These are phyloP conservation scores for Tenodera sinensis DNA, from an alignment of 2,888 invertebrate species.

Conservation along the genomic window DNA sequence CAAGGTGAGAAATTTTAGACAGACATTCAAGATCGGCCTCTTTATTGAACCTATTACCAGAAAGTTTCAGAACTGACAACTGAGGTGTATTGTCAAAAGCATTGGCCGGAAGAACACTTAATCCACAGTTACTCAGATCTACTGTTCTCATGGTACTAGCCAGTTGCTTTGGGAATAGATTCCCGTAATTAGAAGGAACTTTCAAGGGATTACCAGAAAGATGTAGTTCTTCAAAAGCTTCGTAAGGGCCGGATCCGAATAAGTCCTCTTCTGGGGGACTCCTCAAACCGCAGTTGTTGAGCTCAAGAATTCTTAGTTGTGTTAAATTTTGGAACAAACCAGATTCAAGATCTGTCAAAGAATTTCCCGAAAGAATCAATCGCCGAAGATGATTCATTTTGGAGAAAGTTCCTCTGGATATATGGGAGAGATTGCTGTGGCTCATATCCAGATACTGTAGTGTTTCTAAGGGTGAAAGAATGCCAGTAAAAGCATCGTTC, in stretches of 20 bases:
- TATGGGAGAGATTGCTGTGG: constrained; percentile 62
- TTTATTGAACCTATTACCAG: constrained; percentile 58
- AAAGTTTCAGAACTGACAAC: constrained; percentile 60
- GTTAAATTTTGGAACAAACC: constrained; percentile 66
- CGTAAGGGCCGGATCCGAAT: constrained; percentile 61
- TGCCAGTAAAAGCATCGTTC: constrained; percentile 61
- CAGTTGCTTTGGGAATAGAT: constrained; percentile 60
- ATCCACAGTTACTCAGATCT: constrained; percentile 63
- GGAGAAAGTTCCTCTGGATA: constrained; percentile 63
- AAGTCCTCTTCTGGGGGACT: constrained; percentile 61
- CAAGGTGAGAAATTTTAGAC: constrained; percentile 5
- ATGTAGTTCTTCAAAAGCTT: constrained; percentile 62
- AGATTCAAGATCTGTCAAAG: constrained; percentile 60
- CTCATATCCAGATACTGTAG: constrained; percentile 70
- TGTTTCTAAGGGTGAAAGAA: constrained; percentile 61
- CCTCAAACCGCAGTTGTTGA: constrained; percentile 65
- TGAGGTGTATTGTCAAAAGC: constrained; percentile 61
- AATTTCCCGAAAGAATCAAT: constrained; percentile 65
- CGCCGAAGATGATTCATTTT: constrained; percentile 65
- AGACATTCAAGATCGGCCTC: constrained; percentile 44
- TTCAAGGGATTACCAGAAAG: constrained; percentile 63
- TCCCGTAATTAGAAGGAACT: constrained; percentile 57
- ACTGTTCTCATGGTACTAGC: constrained; percentile 57
- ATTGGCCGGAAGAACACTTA: constrained; percentile 55
- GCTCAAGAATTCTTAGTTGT: constrained; percentile 60